A percentile compares a stretch with the other conserved stretches of the same genome.
phyloP scores from a whole-genome alignment of 2,113 vertebrate species.

The Labeo catla region DNA sequence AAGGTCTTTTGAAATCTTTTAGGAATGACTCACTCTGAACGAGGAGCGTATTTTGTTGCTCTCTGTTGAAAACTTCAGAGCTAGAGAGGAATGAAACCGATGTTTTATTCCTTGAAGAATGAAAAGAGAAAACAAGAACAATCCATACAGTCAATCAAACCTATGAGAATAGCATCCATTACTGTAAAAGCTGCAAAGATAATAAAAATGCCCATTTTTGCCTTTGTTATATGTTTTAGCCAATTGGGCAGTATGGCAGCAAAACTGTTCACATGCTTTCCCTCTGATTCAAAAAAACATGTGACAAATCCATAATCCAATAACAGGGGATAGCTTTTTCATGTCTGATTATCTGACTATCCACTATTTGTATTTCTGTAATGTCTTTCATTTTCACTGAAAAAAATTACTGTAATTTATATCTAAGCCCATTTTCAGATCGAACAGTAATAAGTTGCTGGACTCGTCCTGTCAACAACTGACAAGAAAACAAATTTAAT shows the following conservation, averaged over 20 bases:
- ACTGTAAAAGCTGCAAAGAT: neutral
- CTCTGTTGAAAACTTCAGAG: neutral
- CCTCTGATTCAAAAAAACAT: neutral
- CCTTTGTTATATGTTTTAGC: neutral
- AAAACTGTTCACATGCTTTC: neutral
- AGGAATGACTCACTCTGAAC: neutral
- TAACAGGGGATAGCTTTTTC: constrained; percentile 11
- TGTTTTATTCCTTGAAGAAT: constrained; percentile 14
- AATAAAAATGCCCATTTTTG: neutral
- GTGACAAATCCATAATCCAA: constrained; percentile 11
- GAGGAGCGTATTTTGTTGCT: neutral
- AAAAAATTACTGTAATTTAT: constrained; percentile 28
- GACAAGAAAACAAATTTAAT: constrained; percentile 44
- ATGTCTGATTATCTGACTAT: constrained; percentile 21
- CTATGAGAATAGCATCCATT: constrained; percentile 21
- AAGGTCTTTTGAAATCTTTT: neutral
- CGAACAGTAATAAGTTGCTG: constrained; percentile 30
- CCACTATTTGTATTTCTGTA: neutral
- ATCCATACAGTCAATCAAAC: constrained; percentile 1
- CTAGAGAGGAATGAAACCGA: neutral
- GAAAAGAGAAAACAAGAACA: neutral
- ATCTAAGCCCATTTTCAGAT: neutral
- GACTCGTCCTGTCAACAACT: constrained; percentile 27
- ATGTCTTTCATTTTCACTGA: constrained; percentile 32
- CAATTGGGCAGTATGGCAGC: neutral